Conservation (phyloP, 2,797 vertebrate species). For the Mormyrops attenuatus region DNA sequence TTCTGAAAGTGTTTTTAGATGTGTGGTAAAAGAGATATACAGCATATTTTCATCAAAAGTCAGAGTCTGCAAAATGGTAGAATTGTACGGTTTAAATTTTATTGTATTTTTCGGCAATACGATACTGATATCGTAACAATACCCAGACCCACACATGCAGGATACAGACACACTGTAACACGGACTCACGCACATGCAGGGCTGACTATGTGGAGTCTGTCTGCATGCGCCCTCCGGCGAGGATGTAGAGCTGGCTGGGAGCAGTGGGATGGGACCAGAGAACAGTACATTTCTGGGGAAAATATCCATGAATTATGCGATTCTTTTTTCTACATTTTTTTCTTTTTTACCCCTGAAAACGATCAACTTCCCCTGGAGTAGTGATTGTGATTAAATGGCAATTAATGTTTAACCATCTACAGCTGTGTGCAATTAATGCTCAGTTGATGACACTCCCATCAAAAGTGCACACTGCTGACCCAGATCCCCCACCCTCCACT, state of each 20-base stretch:
- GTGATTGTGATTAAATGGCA: slow-evolving; percentile 66
- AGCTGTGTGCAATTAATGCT: slow-evolving; percentile 69
- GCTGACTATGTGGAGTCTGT: background rate
- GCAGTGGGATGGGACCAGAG: background rate
- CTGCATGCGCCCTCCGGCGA: background rate
- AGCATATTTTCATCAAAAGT: background rate
- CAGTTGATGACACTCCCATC: slow-evolving; percentile 40
- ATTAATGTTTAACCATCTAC: slow-evolving; percentile 70
- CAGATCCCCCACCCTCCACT: background rate
- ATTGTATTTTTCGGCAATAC: background rate
- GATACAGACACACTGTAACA: background rate
- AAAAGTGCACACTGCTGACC: background rate
- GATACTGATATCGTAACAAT: background rate
- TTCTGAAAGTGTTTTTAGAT: background rate
- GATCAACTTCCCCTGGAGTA: slow-evolving; percentile 43
- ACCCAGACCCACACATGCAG: background rate
- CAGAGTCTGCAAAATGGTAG: background rate
- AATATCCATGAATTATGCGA: background rate
- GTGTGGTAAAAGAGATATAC: background rate
- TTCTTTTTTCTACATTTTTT: slow-evolving; percentile 34
- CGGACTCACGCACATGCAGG: background rate
- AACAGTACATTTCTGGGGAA: background rate
- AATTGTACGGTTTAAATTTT: background rate
- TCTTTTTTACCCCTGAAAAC: slow-evolving; percentile 14
- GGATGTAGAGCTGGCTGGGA: background rate